Percentiles rank a stretch among this genome's conserved stretches.
Conservation (phyloP, 2,888 invertebrate genomes). For the Athetis lepigone region DNA sequence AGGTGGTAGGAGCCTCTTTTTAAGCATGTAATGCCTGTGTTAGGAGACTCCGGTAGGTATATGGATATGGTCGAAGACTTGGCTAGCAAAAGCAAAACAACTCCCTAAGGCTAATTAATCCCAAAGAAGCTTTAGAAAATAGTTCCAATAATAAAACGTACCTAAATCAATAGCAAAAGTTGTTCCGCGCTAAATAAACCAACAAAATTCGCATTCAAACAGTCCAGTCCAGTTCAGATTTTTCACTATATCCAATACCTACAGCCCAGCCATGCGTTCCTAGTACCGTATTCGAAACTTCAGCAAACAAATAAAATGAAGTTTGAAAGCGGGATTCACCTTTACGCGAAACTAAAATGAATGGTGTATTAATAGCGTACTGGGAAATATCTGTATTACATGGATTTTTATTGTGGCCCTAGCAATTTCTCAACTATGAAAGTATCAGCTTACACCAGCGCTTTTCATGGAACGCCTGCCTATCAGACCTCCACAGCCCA, state of each 20-base stretch:
- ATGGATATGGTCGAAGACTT: too few relatives aligned
- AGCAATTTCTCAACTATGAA: too few relatives aligned
- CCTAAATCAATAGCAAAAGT: neutral
- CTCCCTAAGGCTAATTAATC: too few relatives aligned
- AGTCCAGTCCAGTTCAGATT: conserved; percentile 21
- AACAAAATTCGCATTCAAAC: conserved; percentile 39
- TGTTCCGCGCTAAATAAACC: conserved; percentile 28
- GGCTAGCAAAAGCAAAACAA: too few relatives aligned
- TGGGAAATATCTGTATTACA: conserved; percentile 24
- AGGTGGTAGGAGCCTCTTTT: too few relatives aligned
- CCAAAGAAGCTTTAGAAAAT: too few relatives aligned
- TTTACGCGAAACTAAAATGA: conserved; percentile 21
- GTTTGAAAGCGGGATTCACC: conserved; percentile 25
- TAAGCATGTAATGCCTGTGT: too few relatives aligned
- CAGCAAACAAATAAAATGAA: conserved; percentile 55
- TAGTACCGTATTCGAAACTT: conserved; percentile 40
- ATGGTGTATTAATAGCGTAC: conserved; percentile 15
- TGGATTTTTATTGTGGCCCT: too few relatives aligned
- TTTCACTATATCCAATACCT: conserved; percentile 27
- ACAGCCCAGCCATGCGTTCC: conserved; percentile 28
- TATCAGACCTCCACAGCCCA: too few relatives aligned
- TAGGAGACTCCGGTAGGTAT: too few relatives aligned
- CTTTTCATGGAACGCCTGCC: too few relatives aligned
- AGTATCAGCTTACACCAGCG: too few relatives aligned
- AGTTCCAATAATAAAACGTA: neutral